Evolutionary conservation across 2,797 vertebrate species (phyloP).

Genomic region (Tympanoctomys barrerae): DNA sequence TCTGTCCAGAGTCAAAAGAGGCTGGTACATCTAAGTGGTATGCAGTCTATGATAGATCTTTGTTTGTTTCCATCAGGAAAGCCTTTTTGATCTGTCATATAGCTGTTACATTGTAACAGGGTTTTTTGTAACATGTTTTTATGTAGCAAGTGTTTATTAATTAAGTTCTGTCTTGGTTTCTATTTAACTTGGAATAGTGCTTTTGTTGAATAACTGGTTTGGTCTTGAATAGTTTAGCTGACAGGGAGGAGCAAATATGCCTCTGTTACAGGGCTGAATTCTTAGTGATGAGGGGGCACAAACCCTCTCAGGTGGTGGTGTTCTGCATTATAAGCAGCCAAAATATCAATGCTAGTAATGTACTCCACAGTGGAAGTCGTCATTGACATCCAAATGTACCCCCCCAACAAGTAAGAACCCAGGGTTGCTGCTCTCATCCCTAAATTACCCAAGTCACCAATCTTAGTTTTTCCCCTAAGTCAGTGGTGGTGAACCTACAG

Average conservation of each 20-base stretch:
- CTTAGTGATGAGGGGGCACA: neutral
- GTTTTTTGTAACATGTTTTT: neutral
- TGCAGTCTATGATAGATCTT: neutral
- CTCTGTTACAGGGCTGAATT: neutral
- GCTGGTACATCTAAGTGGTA: neutral
- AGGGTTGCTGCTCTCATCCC: neutral
- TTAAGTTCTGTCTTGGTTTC: neutral
- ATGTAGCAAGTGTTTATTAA: neutral
- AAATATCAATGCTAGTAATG: neutral
- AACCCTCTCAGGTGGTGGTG: neutral
- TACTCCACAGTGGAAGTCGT: neutral
- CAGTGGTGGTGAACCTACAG: neutral
- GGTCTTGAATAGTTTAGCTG: neutral
- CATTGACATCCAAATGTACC: neutral
- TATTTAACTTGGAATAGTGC: neutral
- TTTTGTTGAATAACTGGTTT: neutral
- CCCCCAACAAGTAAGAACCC: neutral
- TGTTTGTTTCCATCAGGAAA: neutral
- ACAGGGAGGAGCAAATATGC: neutral
- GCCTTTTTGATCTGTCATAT: neutral
- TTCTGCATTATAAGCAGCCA: neutral
- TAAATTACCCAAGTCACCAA: neutral
- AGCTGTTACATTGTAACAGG: neutral
- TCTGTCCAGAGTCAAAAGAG: neutral
- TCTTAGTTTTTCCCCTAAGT: neutral